Conservation (phyloP, 2,113 vertebrate species). For the Menura novaehollandiae region DNA sequence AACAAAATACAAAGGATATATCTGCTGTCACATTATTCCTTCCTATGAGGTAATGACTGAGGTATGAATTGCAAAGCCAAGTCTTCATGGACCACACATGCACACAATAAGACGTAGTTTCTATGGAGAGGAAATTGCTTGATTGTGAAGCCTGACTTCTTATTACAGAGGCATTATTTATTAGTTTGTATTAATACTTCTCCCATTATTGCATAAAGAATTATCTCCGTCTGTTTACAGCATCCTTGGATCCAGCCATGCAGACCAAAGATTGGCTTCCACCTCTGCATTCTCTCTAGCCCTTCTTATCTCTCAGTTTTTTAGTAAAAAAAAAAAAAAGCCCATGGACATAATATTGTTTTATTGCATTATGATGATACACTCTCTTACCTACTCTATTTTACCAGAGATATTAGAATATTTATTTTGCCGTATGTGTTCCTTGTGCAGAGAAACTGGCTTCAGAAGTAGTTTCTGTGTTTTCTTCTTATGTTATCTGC, state of each 20-base stretch:
- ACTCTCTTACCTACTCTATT: neutral
- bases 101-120: neutral
- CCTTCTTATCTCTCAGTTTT: neutral
- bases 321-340: neutral
- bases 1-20: neutral
- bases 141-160: neutral
- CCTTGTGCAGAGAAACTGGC: neutral
- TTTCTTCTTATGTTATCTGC: neutral
- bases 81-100: neutral
- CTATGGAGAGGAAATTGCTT: neutral
- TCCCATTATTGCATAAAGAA: neutral
- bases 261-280: neutral
- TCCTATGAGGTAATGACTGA: neutral
- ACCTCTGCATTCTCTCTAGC: neutral
- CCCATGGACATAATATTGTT: neutral
- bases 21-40: conserved; percentile 1
- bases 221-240: neutral
- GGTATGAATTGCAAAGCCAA: neutral
- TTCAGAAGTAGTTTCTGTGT: neutral
- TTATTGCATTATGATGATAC: neutral
- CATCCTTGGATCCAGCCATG: neutral
- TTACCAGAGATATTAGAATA: neutral
- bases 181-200: neutral
- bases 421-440: neutral
- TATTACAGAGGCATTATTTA: neutral